phyloP scores from a whole-genome alignment of 2,113 vertebrate genomes.

The Hippocampus comes region DNA sequence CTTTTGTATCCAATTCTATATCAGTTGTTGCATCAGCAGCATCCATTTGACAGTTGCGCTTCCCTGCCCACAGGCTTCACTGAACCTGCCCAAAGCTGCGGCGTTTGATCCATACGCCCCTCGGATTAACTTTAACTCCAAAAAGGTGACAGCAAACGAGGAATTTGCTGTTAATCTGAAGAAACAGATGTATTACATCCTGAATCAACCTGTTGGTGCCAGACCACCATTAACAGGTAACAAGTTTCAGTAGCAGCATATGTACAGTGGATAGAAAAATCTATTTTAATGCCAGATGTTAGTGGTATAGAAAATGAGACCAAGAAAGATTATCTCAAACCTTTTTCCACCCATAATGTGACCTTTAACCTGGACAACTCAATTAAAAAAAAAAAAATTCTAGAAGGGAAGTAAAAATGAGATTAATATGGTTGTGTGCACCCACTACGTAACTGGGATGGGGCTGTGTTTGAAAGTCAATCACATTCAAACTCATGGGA shows the following conservation, averaged over 20 bases:
- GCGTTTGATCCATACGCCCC: slow-evolving; percentile 61
- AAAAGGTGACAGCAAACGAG: slow-evolving; percentile 41
- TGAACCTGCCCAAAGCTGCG: slow-evolving; percentile 52
- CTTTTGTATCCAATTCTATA: not conserved
- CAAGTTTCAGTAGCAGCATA: not conserved
- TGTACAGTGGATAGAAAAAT: too few relatives aligned
- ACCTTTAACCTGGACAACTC: too few relatives aligned
- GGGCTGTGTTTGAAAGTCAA: too few relatives aligned
- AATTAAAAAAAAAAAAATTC: too few relatives aligned
- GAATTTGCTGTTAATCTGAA: slow-evolving; percentile 48
- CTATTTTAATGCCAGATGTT: not conserved
- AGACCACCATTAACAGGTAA: slow-evolving; percentile 47
- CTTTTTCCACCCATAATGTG: too few relatives aligned
- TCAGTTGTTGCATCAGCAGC: not conserved
- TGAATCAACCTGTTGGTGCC: slow-evolving; percentile 56
- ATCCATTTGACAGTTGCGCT: not conserved
- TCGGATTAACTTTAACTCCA: slow-evolving; percentile 61
- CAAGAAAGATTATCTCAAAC: not conserved
- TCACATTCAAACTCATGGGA: too few relatives aligned
- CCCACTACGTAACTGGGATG: too few relatives aligned
- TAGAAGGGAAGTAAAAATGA: too few relatives aligned
- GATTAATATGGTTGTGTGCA: too few relatives aligned
- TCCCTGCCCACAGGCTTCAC: slow-evolving; percentile 47
- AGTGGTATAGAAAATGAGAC: not conserved
- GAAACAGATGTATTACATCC: slow-evolving; percentile 46